phyloP scores from a whole-genome alignment of 2,113 vertebrate species.

The Neogale vison region DNA sequence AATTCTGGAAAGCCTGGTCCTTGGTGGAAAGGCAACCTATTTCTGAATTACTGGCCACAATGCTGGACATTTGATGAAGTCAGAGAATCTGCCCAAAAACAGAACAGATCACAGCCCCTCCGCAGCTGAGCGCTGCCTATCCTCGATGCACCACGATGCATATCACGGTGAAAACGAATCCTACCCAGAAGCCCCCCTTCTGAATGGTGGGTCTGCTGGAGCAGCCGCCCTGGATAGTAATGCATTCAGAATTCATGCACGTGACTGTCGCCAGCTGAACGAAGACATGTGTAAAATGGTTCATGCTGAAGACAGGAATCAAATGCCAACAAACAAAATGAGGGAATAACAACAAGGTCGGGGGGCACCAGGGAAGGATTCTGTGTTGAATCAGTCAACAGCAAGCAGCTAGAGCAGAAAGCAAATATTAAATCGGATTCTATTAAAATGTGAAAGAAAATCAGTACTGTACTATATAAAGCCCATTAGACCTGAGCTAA shows the following conservation, averaged over 20 bases:
- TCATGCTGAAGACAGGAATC: conserved; percentile 74
- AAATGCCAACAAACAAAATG: conserved; percentile 75
- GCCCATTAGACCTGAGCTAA: conserved; percentile 54
- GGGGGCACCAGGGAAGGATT: conserved; percentile 70
- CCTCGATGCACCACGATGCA: neutral
- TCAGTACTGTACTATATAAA: conserved; percentile 66
- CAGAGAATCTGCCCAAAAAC: neutral
- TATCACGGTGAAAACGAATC: conserved; percentile 18
- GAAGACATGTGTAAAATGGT: conserved; percentile 70
- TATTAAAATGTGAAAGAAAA: conserved; percentile 74
- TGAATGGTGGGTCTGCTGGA: neutral
- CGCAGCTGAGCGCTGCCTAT: neutral
- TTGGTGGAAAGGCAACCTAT: neutral
- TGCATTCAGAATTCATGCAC: conserved; percentile 59
- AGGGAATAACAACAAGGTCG: conserved; percentile 74
- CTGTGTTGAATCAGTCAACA: conserved; percentile 75
- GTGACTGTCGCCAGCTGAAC: conserved; percentile 69
- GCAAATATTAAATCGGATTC: conserved; percentile 72
- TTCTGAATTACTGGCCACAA: neutral
- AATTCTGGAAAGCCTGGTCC: neutral
- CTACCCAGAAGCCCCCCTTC: neutral
- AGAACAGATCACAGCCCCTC: neutral
- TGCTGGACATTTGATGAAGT: neutral
- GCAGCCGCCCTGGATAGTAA: neutral
- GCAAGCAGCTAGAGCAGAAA: conserved; percentile 18